phyloP scores from a whole-genome alignment of 2,888 invertebrate species.

The Odontothrips loti region DNA sequence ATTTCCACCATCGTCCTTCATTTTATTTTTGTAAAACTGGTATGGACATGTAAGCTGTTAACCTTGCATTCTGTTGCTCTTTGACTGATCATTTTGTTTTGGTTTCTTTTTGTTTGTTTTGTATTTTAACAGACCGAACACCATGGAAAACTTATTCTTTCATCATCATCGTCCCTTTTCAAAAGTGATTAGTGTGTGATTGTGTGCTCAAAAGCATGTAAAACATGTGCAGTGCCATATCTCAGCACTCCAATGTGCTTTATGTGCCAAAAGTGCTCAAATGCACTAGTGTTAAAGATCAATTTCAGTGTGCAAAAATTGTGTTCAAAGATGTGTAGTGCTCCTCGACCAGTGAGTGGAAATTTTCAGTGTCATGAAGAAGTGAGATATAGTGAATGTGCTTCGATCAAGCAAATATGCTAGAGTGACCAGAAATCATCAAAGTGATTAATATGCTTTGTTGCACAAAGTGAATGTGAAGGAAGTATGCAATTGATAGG shows the following conservation, averaged over 20 bases:
- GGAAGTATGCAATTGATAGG: not conserved
- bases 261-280: not conserved
- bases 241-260: not conserved
- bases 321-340: not conserved
- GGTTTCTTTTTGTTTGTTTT: conserved; percentile 23
- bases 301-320: not conserved
- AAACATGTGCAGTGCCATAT: conserved; percentile 8
- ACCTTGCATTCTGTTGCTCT: conserved; percentile 21
- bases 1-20: not conserved
- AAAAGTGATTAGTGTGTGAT: conserved; percentile 20
- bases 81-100: conserved; percentile 29
- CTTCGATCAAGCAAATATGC: not conserved
- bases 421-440: not conserved
- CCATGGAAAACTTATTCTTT: conserved; percentile 25
- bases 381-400: not conserved
- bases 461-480: not conserved
- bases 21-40: conserved; percentile 28
- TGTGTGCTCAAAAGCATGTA: conserved; percentile 18
- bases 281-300: conserved; percentile 3
- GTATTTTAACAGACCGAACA: conserved; percentile 27
- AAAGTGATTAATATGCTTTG: not conserved
- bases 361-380: conserved; percentile 16
- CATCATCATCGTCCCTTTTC: conserved; percentile 11
- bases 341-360: not conserved
- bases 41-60: conserved; percentile 27